These are phyloP conservation scores for Daboia siamensis DNA, from an alignment of 2,113 vertebrate genomes.

Conservation along the genomic window DNA sequence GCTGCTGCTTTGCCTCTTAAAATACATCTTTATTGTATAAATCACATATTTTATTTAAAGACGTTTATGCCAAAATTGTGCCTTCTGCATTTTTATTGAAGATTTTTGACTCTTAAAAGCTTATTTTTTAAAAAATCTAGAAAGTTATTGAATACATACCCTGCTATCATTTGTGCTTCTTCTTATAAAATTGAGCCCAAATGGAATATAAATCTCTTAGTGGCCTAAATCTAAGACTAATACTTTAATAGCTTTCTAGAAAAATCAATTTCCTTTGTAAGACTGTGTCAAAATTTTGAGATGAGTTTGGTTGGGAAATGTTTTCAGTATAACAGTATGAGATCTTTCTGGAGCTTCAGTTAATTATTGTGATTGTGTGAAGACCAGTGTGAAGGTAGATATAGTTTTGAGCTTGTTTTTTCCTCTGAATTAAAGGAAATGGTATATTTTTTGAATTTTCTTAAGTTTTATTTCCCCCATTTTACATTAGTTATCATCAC, in stretches of 20 bases:
- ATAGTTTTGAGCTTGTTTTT: conserved; percentile 3
- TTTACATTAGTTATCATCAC: conserved; percentile 15
- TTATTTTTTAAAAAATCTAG: background rate
- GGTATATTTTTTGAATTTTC: background rate
- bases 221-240: conserved; percentile 59
- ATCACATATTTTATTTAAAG: conserved; percentile 6
- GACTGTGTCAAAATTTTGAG: conserved; percentile 59
- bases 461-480: conserved; percentile 8
- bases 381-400: conserved; percentile 34
- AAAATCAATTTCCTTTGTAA: conserved; percentile 64
- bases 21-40: background rate
- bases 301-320: conserved; percentile 54
- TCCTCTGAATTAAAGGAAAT: conserved; percentile 24
- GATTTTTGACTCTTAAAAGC: conserved; percentile 25
- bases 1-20: background rate
- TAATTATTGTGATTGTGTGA: conserved; percentile 43
- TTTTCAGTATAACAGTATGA: background rate
- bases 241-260: conserved; percentile 64
- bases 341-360: conserved; percentile 40
- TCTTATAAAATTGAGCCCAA: conserved; percentile 43
- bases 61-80: background rate
- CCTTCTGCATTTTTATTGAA: conserved; percentile 9
- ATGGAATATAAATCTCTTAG: conserved; percentile 53
- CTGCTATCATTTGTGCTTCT: background rate
- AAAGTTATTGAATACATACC: background rate